phyloP scores from a whole-genome alignment of 2,888 invertebrate genomes.

The Leptinotarsa tumamoca region DNA sequence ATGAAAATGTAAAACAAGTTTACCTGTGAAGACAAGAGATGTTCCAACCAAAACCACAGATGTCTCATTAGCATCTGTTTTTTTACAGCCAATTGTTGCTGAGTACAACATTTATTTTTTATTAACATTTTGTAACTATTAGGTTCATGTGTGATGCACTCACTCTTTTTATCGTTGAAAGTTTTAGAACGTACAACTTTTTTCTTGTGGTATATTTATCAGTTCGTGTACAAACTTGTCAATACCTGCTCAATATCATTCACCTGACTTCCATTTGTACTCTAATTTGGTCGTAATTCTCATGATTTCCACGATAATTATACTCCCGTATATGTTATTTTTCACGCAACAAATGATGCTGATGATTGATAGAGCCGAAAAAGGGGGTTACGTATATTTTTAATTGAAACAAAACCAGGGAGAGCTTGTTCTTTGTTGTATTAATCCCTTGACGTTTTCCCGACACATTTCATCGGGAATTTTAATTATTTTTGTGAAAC shows the following conservation, averaged over 20 bases:
- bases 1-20: too few species aligned
- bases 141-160: too few species aligned
- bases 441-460: constrained; percentile 27
- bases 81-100: too few species aligned
- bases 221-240: too few species aligned
- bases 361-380: constrained; percentile 39
- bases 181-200: too few species aligned
- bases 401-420: constrained; percentile 36
- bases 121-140: too few species aligned
- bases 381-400: constrained; percentile 28
- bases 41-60: too few species aligned
- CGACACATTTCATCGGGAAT: constrained; percentile 24
- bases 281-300: background rate
- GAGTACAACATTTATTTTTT: too few species aligned
- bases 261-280: background rate
- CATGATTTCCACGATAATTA: background rate
- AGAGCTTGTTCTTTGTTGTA: constrained; percentile 33
- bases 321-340: background rate
- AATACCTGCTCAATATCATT: background rate
- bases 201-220: too few species aligned
- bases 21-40: too few species aligned
- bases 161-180: too few species aligned
- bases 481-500: constrained; percentile 26
- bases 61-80: too few species aligned
- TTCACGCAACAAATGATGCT: constrained; percentile 25